A percentile compares a stretch with the other conserved stretches of the same genome.
These are phyloP conservation scores for Pachycephala philippinensis DNA, from an alignment of 2,113 vertebrate species.

Conservation along the genomic window DNA sequence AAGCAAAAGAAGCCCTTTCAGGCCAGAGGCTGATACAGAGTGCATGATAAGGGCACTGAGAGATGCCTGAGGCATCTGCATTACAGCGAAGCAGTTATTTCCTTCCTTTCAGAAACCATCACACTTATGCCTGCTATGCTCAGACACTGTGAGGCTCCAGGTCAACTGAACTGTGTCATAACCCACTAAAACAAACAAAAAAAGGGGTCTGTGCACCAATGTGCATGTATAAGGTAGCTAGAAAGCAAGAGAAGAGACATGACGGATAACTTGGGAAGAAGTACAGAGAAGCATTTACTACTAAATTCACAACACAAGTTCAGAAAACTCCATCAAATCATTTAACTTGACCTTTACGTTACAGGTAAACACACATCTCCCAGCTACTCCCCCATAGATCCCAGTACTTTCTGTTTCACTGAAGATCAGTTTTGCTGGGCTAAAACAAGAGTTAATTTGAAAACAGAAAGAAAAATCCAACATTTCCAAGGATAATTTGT, in stretches of 20 bases:
- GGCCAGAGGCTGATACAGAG: background rate
- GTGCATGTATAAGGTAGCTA: background rate
- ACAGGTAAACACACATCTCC: background rate
- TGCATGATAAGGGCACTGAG: background rate
- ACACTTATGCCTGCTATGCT: background rate
- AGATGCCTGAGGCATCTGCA: background rate
- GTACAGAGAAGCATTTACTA: background rate
- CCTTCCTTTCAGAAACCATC: background rate
- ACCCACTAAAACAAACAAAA: background rate
- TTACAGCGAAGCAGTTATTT: background rate
- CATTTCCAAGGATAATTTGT: background rate
- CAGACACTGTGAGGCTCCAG: background rate
- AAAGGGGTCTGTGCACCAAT: rapidly evolving
- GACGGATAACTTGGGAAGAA: background rate
- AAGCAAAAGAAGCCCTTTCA: background rate
- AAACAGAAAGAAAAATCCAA: background rate
- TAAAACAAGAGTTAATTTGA: background rate
- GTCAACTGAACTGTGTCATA: background rate
- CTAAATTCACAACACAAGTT: background rate
- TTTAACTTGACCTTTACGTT: background rate
- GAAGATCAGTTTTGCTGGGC: background rate
- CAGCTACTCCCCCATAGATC: background rate
- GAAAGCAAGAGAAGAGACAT: background rate
- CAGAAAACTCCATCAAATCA: background rate
- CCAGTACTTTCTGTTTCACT: background rate